Conservation (phyloP, 2,797 vertebrate genomes). For the Lophius americanus region DNA sequence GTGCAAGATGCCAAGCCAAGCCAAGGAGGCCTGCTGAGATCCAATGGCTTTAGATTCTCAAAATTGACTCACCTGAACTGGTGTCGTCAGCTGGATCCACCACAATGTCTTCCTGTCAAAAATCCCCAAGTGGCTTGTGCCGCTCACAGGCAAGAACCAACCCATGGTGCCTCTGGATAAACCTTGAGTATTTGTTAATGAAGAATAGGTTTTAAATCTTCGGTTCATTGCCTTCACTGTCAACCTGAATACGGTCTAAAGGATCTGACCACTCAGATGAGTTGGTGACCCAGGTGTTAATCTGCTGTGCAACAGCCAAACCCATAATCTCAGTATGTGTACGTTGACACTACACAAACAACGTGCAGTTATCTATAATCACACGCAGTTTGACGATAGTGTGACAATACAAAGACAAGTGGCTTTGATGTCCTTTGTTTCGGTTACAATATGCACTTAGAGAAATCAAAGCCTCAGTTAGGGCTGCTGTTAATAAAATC, state of each 20-base stretch:
- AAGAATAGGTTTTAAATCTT: slow-evolving; percentile 58
- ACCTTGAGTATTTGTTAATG: slow-evolving; percentile 36
- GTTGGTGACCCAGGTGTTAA: slow-evolving; percentile 5
- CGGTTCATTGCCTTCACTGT: slow-evolving; percentile 35
- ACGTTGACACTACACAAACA: slow-evolving; percentile 20
- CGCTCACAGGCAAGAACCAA: slow-evolving; percentile 20
- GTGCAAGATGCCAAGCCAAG: slow-evolving; percentile 93
- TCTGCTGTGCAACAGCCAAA: slow-evolving; percentile 32
- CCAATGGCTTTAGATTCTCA: slow-evolving; percentile 9
- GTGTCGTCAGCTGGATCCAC: slow-evolving; percentile 1
- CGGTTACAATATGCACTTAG: slow-evolving; percentile 37
- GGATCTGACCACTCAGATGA: slow-evolving; percentile 4
- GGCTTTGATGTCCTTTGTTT: slow-evolving; percentile 25
- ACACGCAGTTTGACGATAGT: slow-evolving; percentile 28
- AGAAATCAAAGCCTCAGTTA: slow-evolving; percentile 20
- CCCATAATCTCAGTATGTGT: slow-evolving; percentile 11
- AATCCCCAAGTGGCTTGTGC: slow-evolving; percentile 12
- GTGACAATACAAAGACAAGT: slow-evolving; percentile 14
- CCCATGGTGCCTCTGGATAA: slow-evolving; percentile 57
- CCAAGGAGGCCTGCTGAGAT: slow-evolving; percentile 84
- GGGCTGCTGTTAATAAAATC: slow-evolving; percentile 40
- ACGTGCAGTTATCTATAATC: slow-evolving; percentile 40
- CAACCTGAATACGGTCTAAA: slow-evolving; percentile 21
- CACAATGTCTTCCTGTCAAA: background rate
- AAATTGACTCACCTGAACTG: slow-evolving; percentile 18